Conservation (phyloP, 2,888 invertebrate species). For the Boloria euphrosyne region DNA sequence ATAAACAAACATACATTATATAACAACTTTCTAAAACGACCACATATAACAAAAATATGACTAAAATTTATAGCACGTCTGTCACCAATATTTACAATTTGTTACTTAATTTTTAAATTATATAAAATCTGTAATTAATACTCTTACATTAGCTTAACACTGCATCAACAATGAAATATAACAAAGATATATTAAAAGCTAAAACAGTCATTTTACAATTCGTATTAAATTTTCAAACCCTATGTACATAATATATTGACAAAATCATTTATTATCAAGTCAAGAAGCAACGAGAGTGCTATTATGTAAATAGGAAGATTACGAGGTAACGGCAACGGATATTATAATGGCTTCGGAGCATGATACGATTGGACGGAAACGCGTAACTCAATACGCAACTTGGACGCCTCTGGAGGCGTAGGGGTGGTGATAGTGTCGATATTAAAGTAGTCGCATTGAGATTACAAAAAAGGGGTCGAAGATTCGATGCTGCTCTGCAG, state of each 20-base stretch:
- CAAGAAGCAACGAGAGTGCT: constrained; percentile 45
- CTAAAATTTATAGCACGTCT: too few relatives aligned
- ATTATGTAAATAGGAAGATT: constrained; percentile 75
- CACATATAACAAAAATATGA: too few relatives aligned
- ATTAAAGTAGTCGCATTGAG: neutral
- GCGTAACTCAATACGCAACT: constrained; percentile 78
- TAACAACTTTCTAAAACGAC: too few relatives aligned
- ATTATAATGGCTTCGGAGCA: constrained; percentile 61
- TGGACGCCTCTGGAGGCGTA: constrained; percentile 61
- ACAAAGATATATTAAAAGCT: too few relatives aligned
- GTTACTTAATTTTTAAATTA: too few relatives aligned
- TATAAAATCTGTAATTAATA: too few relatives aligned
- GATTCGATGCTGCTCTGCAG: too few relatives aligned
- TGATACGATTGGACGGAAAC: constrained; percentile 69
- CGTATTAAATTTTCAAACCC: neutral
- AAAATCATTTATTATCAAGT: constrained; percentile 35
- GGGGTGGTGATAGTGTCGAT: constrained; percentile 1
- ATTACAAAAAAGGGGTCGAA: too few relatives aligned
- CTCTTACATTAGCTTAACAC: too few relatives aligned
- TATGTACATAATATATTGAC: constrained; percentile 12
- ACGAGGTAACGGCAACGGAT: constrained; percentile 62
- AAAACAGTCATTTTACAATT: neutral
- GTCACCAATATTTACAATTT: too few relatives aligned
- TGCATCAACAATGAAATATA: too few relatives aligned
- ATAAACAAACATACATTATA: too few relatives aligned